These are phyloP conservation scores for Enhydra lutris DNA, from an alignment of 2,113 vertebrate species.

Conservation along the genomic window DNA sequence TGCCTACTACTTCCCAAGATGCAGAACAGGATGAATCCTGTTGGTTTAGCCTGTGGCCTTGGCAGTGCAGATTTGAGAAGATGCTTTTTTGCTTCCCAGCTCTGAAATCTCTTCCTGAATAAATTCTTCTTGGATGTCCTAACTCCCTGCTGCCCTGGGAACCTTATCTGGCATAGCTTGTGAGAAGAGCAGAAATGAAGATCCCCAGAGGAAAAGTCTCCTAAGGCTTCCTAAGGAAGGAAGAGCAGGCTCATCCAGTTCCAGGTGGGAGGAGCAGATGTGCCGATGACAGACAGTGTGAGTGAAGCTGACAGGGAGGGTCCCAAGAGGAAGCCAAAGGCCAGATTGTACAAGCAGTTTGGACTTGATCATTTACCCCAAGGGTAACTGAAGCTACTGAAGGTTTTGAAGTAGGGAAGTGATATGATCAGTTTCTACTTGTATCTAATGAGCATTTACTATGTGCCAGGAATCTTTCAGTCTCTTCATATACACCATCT, in stretches of 20 bases:
- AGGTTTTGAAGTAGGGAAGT: neutral
- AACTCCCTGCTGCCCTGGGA: neutral
- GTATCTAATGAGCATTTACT: neutral
- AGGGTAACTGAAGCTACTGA: neutral
- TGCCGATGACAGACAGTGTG: neutral
- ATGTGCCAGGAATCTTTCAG: neutral
- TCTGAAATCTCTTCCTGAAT: neutral
- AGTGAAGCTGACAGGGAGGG: neutral
- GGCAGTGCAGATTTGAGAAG: neutral
- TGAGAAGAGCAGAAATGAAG: neutral
- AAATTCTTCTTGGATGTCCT: neutral
- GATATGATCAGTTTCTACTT: neutral
- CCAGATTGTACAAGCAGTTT: neutral
- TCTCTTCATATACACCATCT: neutral
- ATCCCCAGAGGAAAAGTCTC: neutral
- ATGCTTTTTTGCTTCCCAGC: neutral
- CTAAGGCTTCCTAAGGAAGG: neutral
- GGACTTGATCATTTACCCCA: neutral
- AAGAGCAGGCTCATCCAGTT: neutral
- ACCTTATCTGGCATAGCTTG: neutral
- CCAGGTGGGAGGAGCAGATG: neutral
- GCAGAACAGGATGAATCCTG: neutral
- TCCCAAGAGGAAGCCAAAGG: neutral
- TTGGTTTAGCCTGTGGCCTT: neutral
- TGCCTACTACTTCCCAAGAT: neutral